Evolutionary conservation across 2,797 vertebrate species (phyloP).

Genomic region (Phaenicophaeus curvirostris): DNA sequence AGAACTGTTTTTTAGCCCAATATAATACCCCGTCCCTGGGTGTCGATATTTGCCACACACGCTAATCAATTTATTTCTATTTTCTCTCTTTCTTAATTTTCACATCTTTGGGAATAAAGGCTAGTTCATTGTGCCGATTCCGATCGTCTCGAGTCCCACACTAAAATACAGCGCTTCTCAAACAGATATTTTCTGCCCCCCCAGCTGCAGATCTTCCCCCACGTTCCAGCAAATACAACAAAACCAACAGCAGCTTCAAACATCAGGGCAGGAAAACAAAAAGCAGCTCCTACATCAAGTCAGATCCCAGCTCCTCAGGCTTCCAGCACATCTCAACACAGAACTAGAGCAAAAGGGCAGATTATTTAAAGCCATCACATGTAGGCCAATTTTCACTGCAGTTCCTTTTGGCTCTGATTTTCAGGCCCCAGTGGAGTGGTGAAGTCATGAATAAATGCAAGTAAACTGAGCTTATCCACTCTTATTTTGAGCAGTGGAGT

Average conservation of each 20-base stretch:
- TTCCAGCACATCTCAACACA: slow-evolving; percentile 51
- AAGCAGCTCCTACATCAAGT: slow-evolving; percentile 29
- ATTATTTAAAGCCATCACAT: slow-evolving; percentile 69
- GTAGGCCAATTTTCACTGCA: slow-evolving; percentile 69
- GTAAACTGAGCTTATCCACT: slow-evolving; percentile 71
- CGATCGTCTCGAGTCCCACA: neutral
- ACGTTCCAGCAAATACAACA: neutral
- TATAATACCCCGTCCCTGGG: neutral
- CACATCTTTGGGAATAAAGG: neutral
- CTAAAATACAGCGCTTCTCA: neutral
- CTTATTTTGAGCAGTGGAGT: slow-evolving; percentile 67
- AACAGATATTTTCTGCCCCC: neutral
- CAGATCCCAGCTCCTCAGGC: slow-evolving; percentile 52
- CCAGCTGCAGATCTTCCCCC: neutral
- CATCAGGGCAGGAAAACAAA: slow-evolving; percentile 32
- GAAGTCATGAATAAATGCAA: slow-evolving; percentile 74
- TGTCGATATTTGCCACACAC: neutral
- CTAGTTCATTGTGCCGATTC: neutral
- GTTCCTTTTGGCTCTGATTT: slow-evolving; percentile 70
- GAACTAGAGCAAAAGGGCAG: slow-evolving; percentile 68
- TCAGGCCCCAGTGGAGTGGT: slow-evolving; percentile 68
- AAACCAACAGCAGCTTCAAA: slow-evolving; percentile 23
- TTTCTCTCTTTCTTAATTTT: neutral
- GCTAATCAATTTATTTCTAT: neutral
- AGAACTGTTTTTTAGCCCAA: neutral